These are phyloP conservation scores for Acestrorhynchus altus DNA, from an alignment of 2,797 vertebrate genomes.

Conservation along the genomic window DNA sequence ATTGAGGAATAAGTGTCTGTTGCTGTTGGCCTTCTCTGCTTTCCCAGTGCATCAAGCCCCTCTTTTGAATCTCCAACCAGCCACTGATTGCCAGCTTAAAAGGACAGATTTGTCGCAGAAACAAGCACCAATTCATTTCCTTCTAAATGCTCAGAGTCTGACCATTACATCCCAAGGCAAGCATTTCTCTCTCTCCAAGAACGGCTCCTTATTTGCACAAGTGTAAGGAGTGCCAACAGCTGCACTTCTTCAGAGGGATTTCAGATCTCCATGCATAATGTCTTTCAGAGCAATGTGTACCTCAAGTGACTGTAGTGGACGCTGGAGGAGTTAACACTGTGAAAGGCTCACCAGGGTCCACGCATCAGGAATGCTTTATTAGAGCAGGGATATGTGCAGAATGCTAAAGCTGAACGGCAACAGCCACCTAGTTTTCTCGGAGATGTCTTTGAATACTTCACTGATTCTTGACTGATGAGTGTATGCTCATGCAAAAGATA, in stretches of 20 bases:
- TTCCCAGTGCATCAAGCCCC: not conserved
- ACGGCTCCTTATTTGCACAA: conserved; percentile 40
- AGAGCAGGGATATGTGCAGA: conserved; percentile 30
- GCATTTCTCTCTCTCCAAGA: conserved; percentile 34
- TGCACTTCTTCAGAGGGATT: conserved; percentile 56
- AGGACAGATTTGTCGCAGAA: conserved; percentile 35
- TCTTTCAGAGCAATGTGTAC: conserved; percentile 54
- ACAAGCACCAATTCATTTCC: conserved; percentile 52
- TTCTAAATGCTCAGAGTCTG: conserved; percentile 25
- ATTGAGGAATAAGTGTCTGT: conserved; percentile 22
- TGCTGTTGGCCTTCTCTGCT: not conserved
- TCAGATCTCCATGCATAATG: conserved; percentile 47
- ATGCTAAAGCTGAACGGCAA: not conserved
- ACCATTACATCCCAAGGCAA: conserved; percentile 43
- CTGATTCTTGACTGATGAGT: not conserved
- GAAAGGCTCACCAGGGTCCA: conserved; percentile 45
- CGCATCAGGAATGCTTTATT: conserved; percentile 25
- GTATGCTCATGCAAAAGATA: not conserved
- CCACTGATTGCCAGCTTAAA: conserved; percentile 34
- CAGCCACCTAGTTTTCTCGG: not conserved
- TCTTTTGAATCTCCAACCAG: conserved; percentile 15
- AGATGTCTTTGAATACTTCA: not conserved
- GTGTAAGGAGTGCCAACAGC: conserved; percentile 46
- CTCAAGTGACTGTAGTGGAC: conserved; percentile 36
- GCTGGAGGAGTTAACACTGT: conserved; percentile 45